Percentiles rank a stretch among this genome's conserved stretches.
phyloP scores from a whole-genome alignment of 2,888 invertebrate genomes.

The Eilema sororculum region DNA sequence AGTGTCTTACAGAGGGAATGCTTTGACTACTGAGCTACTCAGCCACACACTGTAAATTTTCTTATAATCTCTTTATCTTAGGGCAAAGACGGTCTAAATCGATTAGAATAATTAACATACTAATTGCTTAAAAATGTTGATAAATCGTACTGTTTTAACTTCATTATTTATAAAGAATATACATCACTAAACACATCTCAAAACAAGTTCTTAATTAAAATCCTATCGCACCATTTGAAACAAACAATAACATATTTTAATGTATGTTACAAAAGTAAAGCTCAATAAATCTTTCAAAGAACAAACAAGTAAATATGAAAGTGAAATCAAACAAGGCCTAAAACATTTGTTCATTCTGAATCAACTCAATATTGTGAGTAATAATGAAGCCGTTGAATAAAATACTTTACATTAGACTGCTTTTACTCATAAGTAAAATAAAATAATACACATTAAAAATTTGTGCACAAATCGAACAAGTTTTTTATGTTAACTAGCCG shows the following conservation, averaged over 20 bases:
- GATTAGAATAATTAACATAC: too few relatives aligned
- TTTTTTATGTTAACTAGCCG: too few relatives aligned
- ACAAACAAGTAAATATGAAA: neutral
- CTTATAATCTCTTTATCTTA: too few relatives aligned
- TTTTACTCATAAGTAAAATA: neutral
- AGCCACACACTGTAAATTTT: too few relatives aligned
- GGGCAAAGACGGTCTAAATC: too few relatives aligned
- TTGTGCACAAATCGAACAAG: too few relatives aligned
- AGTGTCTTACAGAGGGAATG: too few relatives aligned
- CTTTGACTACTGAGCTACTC: too few relatives aligned
- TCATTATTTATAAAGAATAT: neutral
- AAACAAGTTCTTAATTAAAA: neutral
- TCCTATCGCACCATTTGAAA: neutral
- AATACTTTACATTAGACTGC: neutral
- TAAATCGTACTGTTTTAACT: neutral
- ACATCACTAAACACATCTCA: neutral
- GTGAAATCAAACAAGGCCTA: neutral
- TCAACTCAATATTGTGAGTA: neutral
- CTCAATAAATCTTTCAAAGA: constrained; percentile 1
- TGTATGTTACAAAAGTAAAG: neutral
- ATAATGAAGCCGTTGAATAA: neutral
- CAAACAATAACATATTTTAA: neutral
- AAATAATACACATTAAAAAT: too few relatives aligned
- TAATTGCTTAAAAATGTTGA: too few relatives aligned
- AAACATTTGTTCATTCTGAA: neutral